Evolutionary conservation across 1,140 invertebrate species (phyloP).

Genomic region (Drosophila miranda): DNA sequence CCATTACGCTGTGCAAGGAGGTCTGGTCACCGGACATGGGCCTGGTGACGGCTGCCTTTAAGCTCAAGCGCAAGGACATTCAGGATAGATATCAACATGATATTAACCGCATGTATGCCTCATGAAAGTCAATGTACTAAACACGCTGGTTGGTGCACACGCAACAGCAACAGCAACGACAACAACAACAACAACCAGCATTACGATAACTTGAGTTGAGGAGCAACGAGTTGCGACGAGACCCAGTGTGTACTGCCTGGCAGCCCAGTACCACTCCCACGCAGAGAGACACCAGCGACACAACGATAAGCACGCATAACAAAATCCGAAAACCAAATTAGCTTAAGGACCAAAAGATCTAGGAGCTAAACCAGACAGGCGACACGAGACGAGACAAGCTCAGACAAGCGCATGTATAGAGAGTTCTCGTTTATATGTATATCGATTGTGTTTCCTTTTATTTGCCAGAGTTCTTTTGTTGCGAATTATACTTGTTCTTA

Average conservation of each 20-base stretch:
- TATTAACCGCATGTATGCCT: constrained; percentile 96
- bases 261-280: constrained; percentile 41
- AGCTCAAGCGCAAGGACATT: constrained; percentile 97
- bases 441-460: no score
- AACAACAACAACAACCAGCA: constrained; percentile 26
- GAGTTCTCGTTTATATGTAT: no score
- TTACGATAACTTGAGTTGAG: constrained; percentile 1
- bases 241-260: constrained; percentile 42
- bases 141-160: no score
- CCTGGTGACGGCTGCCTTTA: constrained; percentile 98
- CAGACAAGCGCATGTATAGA: no score
- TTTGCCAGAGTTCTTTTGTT: constrained; percentile 38
- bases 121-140: constrained; percentile 85
- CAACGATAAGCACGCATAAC: constrained; percentile 19
- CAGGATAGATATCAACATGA: constrained; percentile 95
- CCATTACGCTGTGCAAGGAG: constrained; percentile 93
- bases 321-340: constrained; percentile 56
- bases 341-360: constrained; percentile 63
- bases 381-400: no score
- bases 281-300: constrained; percentile 15
- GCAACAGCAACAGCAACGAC: constrained; percentile 22
- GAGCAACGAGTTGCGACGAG: constrained; percentile 36
- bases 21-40: constrained; percentile 98
- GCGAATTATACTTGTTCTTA: constrained; percentile 30
- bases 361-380: constrained; percentile 41